A percentile compares a stretch with the other conserved stretches of the same genome.
Conservation (phyloP, 2,888 invertebrate genomes). For the Tetropium fuscum region DNA sequence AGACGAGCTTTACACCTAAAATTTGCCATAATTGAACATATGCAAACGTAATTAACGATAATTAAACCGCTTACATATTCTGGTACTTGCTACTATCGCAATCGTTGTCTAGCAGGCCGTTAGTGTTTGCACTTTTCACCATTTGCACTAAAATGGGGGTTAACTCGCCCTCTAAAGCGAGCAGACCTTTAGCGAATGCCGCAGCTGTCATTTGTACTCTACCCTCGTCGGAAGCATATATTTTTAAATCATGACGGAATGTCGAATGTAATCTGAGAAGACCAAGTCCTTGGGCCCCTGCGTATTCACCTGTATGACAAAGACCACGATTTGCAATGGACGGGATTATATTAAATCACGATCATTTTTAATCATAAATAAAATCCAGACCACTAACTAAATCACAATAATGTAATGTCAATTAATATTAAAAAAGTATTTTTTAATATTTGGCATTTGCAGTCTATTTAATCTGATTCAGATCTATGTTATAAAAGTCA, state of each 20-base stretch:
- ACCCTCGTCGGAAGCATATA: constrained; percentile 99
- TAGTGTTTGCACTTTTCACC: constrained; percentile 99
- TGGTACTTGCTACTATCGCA: constrained; percentile 97
- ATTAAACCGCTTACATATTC: constrained; percentile 78
- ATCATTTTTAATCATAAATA: background rate
- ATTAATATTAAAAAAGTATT: too few species aligned
- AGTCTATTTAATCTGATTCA: too few species aligned
- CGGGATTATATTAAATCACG: background rate
- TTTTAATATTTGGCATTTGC: too few species aligned
- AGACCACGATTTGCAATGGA: constrained; percentile 15
- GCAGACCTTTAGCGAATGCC: constrained; percentile 97
- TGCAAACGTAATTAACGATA: too few species aligned
- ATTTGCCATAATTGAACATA: constrained; percentile 12
- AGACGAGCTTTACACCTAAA: constrained; percentile 93
- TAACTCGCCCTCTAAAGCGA: constrained; percentile 97
- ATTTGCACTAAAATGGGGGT: constrained; percentile 99
- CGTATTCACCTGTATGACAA: constrained; percentile 77
- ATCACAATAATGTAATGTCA: too few species aligned
- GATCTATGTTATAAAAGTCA: too few species aligned
- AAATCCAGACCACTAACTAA: too few species aligned
- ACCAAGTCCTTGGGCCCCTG: constrained; percentile 95
- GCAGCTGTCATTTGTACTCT: constrained; percentile 99
- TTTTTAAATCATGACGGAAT: constrained; percentile 98
- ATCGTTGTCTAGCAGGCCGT: constrained; percentile 97
- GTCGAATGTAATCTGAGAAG: constrained; percentile 96